Base-by-base conservation (phyloP, 2,797 vertebrate species). In the Pseudochirops cupreus region DNA sequence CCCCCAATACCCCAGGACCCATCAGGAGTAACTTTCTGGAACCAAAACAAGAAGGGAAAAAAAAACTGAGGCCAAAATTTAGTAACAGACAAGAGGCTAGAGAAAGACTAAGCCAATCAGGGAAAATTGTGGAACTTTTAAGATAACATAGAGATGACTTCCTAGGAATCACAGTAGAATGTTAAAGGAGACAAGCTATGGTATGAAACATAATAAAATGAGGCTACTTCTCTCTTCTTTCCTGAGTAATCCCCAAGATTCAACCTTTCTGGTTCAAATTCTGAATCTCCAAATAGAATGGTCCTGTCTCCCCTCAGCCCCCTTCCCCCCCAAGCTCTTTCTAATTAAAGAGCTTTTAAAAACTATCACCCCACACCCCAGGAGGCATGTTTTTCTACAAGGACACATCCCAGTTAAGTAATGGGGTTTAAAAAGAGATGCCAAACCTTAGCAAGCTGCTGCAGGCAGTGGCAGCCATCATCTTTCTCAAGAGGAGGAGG, bases 201-300 rank as follows among this genome's bases (percentile, higher is more conserved):
- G 50, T 50, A 3, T n/a, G 9, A 29, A 67, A 58, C 92, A 92
- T 13, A 10, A 62, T 29, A 50, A 52, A 1, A 4, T 26, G 39
- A 39, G 5, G 39, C 59, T 62, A 29, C 99, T 99, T 99, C 59
- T 62, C 31, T 18, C 31, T 33, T 29, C 12, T 31, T 31, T 62
- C 29, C 29, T 33, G 12, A 10, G 59, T 4, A 12, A 62, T 62
- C 11, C 0, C 59, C 29, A 29, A 0, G 28, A 59, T 59, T 59
- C 58, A 31, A 59, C 7, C 29, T 59, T 62, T 62, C 59, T 62
- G 11, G 59, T 62, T 62, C 29, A 33, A 62, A 62, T 62, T 33
- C 59, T 62, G 31, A 62, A 33, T 62, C 29, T 14, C 3, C 59
- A 62, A 33, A 31, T 62, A 33, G 59, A 62, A 62, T 57, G 11